These are phyloP conservation scores for Vireo altiloquus DNA, from an alignment of 2,113 vertebrate species.

Conservation along the genomic window DNA sequence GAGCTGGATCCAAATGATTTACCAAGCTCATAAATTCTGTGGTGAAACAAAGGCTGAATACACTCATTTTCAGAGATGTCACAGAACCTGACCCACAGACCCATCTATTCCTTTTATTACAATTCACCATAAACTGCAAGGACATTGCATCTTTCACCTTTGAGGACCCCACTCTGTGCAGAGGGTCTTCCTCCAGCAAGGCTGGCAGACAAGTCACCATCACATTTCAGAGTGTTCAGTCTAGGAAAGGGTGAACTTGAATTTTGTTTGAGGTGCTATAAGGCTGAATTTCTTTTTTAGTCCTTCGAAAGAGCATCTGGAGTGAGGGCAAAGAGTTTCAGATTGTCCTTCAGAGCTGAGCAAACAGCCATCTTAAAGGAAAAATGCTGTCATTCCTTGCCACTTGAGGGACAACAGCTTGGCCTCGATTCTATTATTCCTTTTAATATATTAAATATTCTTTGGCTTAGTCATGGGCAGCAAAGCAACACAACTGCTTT, in stretches of 20 bases:
- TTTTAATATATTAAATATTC: constrained; percentile 62
- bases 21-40: not conserved
- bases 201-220: not conserved
- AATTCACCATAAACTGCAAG: not conserved
- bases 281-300: not conserved
- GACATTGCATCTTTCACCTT: not conserved
- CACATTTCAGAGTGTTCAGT: not conserved
- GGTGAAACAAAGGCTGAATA: not conserved
- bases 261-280: not conserved
- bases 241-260: not conserved
- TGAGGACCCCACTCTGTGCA: not conserved
- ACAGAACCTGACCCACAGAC: not conserved
- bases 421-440: constrained; percentile 5
- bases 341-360: not conserved
- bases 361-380: not conserved
- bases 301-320: not conserved
- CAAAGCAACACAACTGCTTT: constrained; percentile 59
- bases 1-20: not conserved
- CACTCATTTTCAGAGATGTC: not conserved
- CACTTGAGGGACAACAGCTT: constrained; percentile 12
- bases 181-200: not conserved
- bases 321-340: not conserved
- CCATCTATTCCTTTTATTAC: not conserved
- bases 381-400: not conserved
- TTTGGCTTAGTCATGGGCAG: constrained; percentile 52